Percentiles rank a stretch among this genome's conserved stretches.
Evolutionary conservation across 2,888 invertebrate species (phyloP).

Genomic region (Monoplex corrugatus): DNA sequence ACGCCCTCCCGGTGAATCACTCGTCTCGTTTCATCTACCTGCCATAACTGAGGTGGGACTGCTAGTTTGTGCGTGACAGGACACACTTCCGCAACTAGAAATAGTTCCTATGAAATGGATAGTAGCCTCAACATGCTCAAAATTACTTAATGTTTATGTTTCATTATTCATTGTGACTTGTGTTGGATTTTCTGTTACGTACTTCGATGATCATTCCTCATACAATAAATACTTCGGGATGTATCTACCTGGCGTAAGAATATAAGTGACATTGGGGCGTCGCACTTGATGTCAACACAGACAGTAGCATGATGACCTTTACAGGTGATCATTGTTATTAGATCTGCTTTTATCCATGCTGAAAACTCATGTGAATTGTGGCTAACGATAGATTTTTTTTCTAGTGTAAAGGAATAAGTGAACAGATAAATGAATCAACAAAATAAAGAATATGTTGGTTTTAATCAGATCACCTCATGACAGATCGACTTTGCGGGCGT

Average conservation of each 20-base stretch:
- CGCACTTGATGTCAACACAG: constrained; percentile 43
- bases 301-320: neutral
- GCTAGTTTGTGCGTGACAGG: neutral
- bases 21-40: constrained; percentile 29
- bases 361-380: neutral
- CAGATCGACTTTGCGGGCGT: no score
- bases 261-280: constrained; percentile 28
- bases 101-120: neutral
- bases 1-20: constrained; percentile 44
- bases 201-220: no score
- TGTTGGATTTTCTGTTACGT: no score
- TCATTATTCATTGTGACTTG: no score
- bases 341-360: no score
- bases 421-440: no score
- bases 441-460: no score
- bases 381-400: neutral
- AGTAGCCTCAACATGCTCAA: no score
- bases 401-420: no score
- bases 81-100: neutral
- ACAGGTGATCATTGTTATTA: neutral
- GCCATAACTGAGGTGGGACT: constrained; percentile 43
- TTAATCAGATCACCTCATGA: no score
- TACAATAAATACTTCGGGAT: neutral
- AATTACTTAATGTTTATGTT: no score
- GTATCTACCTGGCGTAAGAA: constrained; percentile 31